phyloP scores from a whole-genome alignment of 2,888 invertebrate genomes.

The Philhelius pedissequus region DNA sequence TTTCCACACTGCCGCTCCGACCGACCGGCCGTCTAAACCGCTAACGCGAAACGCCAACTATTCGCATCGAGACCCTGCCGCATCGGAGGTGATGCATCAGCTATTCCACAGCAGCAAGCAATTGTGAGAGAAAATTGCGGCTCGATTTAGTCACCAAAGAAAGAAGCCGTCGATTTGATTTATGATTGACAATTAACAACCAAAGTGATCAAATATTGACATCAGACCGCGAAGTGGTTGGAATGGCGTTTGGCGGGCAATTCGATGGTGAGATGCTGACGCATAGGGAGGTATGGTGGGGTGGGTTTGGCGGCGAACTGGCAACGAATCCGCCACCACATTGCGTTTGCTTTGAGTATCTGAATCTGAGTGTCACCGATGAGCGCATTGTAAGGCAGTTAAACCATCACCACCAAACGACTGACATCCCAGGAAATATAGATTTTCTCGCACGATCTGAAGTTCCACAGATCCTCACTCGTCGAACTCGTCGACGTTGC shows the following conservation, averaged over 20 bases:
- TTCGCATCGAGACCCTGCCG: not conserved
- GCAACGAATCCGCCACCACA: slow-evolving; percentile 30
- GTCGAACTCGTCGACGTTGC: not conserved
- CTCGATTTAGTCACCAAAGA: slow-evolving; percentile 58
- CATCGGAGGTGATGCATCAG: not conserved
- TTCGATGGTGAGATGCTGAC: not conserved
- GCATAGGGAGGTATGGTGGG: not conserved
- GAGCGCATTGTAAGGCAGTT: slow-evolving; percentile 33
- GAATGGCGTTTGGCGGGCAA: slow-evolving; percentile 13
- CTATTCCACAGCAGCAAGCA: not conserved
- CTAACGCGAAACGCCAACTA: slow-evolving; percentile 17
- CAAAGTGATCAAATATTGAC: slow-evolving; percentile 67
- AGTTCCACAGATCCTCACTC: slow-evolving; percentile 28
- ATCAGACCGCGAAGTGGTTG: slow-evolving; percentile 30
- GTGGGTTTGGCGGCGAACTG: not conserved
- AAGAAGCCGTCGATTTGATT: slow-evolving; percentile 64
- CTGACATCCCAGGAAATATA: slow-evolving; percentile 49
- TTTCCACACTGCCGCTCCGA: not conserved
- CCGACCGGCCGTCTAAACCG: not conserved
- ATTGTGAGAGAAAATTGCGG: slow-evolving; percentile 36
- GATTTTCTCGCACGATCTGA: slow-evolving; percentile 63
- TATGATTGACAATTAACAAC: slow-evolving; percentile 68
- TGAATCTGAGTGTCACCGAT: slow-evolving; percentile 34
- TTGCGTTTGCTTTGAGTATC: slow-evolving; percentile 16
- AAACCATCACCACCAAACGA: slow-evolving; percentile 18